Base-by-base conservation (phyloP, 2,797 vertebrate genomes). In the Alosa sapidissima region DNA sequence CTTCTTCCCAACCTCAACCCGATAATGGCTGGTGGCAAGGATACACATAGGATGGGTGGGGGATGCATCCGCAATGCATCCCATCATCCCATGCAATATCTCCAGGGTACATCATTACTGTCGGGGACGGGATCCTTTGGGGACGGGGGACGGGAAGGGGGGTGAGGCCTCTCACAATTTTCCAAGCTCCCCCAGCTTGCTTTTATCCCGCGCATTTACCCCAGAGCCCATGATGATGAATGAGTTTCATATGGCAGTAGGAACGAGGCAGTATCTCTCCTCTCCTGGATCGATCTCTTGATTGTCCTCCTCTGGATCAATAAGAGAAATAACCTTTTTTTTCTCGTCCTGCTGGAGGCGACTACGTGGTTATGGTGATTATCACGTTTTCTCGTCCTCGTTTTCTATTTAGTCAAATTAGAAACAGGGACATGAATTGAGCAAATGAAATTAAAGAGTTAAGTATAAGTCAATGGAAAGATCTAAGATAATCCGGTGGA, bases 301-400 rank as follows among this genome's bases (percentile, higher is more conserved):
- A 36, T 47, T 36, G 36, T 16, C 8, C 10, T 16, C 8, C 10
- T 8, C 41, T 14, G 41, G 36, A 78, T 78, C 72, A 78, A 78
- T 78, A 36, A 19, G 14, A 47, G 36, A 78, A 36, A 78, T 78
- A 21, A 78, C 72, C 72, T 47, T 78, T 47, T 72, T 78, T 78
- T 47, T 60, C 41, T 41, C 41, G 72, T 78, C 72, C 7, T 78
- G 41, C 68, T 75, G 68, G 33, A 75, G 5, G 4, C 5, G 6
- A 47, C 6, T 19, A 45, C 41, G 13, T 11, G 10, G 41, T 78
- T 47, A 78, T 45, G 41, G 45, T 45, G 41, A 78, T 47, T 13
- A 72, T 47, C 19, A 14, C 16, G 0, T 7, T 45, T 19, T 45
- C 60, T 65, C 60, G 8, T 47, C 41, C 14, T 45, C 6, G 28